Evolutionary conservation across 2,888 invertebrate species (phyloP), one percentile per base, ranked within the genome.

Genomic region (Frankliniella fusca): DNA sequence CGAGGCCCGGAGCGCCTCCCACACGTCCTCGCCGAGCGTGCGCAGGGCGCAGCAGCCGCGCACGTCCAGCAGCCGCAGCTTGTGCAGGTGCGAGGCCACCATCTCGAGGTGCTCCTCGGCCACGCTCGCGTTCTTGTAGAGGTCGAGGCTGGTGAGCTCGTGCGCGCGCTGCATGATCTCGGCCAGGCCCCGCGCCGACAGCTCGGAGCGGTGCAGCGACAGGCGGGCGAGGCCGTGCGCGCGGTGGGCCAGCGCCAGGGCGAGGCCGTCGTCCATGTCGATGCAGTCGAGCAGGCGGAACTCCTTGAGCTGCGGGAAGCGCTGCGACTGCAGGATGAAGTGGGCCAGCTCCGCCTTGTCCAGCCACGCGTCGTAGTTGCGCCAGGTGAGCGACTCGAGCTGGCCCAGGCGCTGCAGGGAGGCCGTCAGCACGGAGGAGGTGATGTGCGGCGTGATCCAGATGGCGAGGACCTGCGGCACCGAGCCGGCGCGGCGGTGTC

Each of bases 291-390:
- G 23, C n/a, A 70, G n/a, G 23, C 70, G 70, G 70, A 70, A 70
- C 70, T 70, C 70, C 70, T 23, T 20, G 9, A 70, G 70, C 70
- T n/a, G 3, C 9, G 23, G 70, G 70, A 70, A 70, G n/a, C 70
- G 70, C 23, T 70, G 23, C 70, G 70, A 70, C 23, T 23, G 70
- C 23, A 70, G n/a, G 70, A 70, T 70, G 70, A 70, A 70, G 70
- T 70, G n/a, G n/a, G 70, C 70, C 70, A 70, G 70, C 70, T 70
- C 70, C n/a, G 70, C 70, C 70, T 70, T 70, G 70, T 70, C 70
- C 70, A 70, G 70, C 70, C 70, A 70, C 23, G 70, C 70, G 70
- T 70, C 70, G 70, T 70, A 70, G 70, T 70, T 70, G 70, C 70
- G 70, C 70, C 70, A 70, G 23, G 70, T 70, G 23, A 70, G 70